phyloP scores from a whole-genome alignment of 2,113 vertebrate genomes.

The Triplophysa dalaica region DNA sequence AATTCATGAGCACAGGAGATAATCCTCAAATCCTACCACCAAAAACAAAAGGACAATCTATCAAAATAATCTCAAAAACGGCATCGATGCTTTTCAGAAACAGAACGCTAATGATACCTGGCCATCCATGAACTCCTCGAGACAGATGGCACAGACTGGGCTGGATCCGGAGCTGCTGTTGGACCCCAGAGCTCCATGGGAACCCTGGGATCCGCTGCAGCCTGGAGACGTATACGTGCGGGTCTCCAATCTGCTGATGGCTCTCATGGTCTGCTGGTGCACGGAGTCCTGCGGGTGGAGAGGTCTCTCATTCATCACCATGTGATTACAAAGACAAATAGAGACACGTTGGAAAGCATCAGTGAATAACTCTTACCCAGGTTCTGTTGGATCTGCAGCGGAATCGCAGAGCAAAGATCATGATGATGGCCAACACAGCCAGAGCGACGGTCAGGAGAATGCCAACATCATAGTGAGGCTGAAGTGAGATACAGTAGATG shows the following conservation, averaged over 20 bases:
- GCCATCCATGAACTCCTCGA: conserved; percentile 95
- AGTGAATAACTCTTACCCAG: conserved; percentile 73
- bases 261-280: conserved; percentile 89
- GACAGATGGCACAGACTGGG: conserved; percentile 91
- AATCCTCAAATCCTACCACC: conserved; percentile 87
- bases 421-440: conserved; percentile 82
- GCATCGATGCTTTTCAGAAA: not conserved
- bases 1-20: conserved; percentile 96
- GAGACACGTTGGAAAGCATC: no score
- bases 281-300: conserved; percentile 79
- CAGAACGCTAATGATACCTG: conserved; percentile 75
- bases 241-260: conserved; percentile 85
- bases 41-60: not conserved
- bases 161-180: conserved; percentile 88
- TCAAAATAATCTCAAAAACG: not conserved
- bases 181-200: conserved; percentile 74
- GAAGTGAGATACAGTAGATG: conserved; percentile 38
- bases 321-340: not conserved
- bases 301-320: not conserved
- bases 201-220: conserved; percentile 66
- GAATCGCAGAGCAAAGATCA: conserved; percentile 84
- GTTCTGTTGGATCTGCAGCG: conserved; percentile 84
- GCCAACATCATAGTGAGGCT: conserved; percentile 91
- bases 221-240: conserved; percentile 81
- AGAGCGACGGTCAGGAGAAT: conserved; percentile 91